phyloP scores from a whole-genome alignment of 2,797 vertebrate species.

The Cephalopachus bancanus region DNA sequence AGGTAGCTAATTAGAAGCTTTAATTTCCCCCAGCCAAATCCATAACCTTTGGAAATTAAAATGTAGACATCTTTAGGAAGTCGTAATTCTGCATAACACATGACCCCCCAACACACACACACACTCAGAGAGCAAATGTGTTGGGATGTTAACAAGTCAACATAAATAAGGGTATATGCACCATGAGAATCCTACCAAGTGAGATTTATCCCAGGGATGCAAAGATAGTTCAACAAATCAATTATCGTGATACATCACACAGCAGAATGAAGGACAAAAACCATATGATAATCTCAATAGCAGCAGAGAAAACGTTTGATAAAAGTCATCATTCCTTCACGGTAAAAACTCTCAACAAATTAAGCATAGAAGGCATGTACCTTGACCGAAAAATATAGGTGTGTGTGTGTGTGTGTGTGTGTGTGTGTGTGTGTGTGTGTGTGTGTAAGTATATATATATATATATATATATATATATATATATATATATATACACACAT shows the following conservation, averaged over 20 bases:
- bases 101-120: neutral
- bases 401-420: neutral
- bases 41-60: neutral
- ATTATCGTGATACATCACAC: neutral
- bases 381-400: neutral
- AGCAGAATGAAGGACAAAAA: neutral
- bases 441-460: too few relatives aligned
- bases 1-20: neutral
- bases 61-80: neutral
- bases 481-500: too few relatives aligned
- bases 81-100: neutral
- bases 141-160: slow-evolving; percentile 9
- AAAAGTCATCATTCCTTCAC: neutral
- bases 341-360: neutral
- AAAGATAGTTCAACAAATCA: neutral
- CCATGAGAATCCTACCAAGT: neutral
- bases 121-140: neutral
- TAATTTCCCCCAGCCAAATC: neutral
- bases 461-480: too few relatives aligned
- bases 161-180: neutral
- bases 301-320: neutral
- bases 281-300: neutral
- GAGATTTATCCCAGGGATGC: neutral
- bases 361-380: neutral
- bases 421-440: neutral